Conservation (phyloP, 1,140 invertebrate genomes). For the Nautilus pompilius region DNA sequence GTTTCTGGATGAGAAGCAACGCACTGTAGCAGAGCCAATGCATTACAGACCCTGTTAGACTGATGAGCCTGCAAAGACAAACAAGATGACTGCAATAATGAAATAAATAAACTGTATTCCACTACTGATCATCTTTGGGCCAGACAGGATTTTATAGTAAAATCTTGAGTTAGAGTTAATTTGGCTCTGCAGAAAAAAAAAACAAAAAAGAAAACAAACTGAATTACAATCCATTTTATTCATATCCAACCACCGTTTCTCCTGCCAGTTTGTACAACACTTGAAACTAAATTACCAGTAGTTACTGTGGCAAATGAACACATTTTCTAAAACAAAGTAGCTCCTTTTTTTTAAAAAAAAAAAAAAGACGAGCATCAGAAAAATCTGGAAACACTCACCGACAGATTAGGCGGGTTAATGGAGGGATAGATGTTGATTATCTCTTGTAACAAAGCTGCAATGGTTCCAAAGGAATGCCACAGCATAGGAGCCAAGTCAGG, state of each 20-base stretch:
- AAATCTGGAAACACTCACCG: constrained; percentile 57
- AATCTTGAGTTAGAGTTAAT: too few relatives aligned
- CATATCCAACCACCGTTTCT: neutral
- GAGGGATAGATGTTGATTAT: constrained; percentile 95
- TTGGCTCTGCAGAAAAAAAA: too few relatives aligned
- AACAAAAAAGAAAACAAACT: neutral
- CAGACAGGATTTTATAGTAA: too few relatives aligned
- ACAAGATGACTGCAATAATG: neutral
- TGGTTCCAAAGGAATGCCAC: constrained; percentile 98
- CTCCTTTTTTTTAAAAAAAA: neutral
- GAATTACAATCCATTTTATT: neutral
- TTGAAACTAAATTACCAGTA: too few relatives aligned
- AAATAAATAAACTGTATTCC: neutral
- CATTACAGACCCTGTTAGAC: constrained; percentile 95
- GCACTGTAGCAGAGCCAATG: constrained; percentile 93
- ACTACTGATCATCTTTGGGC: too few relatives aligned
- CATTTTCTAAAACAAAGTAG: too few relatives aligned
- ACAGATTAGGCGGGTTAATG: constrained; percentile 94
- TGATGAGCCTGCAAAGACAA: constrained; percentile 58
- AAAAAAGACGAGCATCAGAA: neutral
- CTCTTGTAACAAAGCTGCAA: constrained; percentile 88
- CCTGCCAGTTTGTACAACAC: too few relatives aligned
- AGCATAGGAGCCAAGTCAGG: constrained; percentile 95
- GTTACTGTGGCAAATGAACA: too few relatives aligned
- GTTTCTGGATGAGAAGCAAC: constrained; percentile 99